Percentiles rank a stretch among this genome's conserved stretches.
phyloP scores from a whole-genome alignment of 37 sponge, comb jelly and placozoan species.

The Aphrocallistes beatrix region DNA sequence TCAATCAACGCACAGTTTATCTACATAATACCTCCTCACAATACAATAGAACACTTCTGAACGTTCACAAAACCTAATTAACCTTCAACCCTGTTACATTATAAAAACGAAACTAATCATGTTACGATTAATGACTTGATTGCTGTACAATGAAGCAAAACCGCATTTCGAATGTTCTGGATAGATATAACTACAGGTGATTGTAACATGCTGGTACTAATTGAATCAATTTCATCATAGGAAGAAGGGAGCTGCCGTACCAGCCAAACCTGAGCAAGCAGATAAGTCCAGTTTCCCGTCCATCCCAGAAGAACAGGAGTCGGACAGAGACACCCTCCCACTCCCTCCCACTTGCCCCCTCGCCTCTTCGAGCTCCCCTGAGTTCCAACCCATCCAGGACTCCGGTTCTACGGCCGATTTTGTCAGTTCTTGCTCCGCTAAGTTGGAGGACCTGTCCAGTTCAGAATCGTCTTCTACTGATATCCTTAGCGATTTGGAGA shows the following conservation, averaged over 20 bases:
- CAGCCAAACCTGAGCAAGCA: background rate
- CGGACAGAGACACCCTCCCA: background rate
- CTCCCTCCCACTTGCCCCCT: background rate
- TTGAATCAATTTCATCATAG: background rate
- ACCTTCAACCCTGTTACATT: too few relatives aligned
- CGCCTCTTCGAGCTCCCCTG: background rate
- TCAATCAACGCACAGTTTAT: too few relatives aligned
- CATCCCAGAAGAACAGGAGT: background rate
- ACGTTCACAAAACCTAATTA: too few relatives aligned
- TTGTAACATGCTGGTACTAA: background rate
- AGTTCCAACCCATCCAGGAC: background rate
- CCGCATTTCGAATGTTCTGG: background rate
- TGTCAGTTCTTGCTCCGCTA: background rate
- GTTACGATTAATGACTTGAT: too few relatives aligned
- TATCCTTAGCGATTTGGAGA: background rate
- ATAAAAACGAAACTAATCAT: too few relatives aligned
- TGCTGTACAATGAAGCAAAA: background rate
- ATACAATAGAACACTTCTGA: too few relatives aligned
- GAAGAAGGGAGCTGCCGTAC: too few relatives aligned
- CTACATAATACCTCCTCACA: too few relatives aligned
- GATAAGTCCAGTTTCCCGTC: background rate
- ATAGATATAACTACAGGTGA: background rate
- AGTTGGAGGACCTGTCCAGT: background rate
- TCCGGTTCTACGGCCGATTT: background rate
- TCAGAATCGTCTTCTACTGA: background rate